Evolutionary conservation across 2,797 vertebrate species (phyloP), one percentile per base, ranked within the genome.

Genomic region (Neomorphus geoffroyi): DNA sequence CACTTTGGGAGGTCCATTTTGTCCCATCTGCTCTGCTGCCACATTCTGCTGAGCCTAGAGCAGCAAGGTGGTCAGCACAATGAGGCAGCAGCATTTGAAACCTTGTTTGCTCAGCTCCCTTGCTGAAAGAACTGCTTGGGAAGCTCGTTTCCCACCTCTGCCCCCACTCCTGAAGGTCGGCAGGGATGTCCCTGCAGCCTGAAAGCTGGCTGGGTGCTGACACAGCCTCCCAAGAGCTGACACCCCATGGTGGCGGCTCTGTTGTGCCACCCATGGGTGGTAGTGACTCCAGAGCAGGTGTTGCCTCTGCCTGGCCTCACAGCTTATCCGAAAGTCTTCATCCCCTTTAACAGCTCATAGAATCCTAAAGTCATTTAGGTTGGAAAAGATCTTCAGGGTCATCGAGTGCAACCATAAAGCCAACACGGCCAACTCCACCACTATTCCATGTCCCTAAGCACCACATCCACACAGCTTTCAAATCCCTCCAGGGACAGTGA

Each of bases 261-360:
- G 3, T 58, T 24, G 18, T 73, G 91, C 43, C 33, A 11, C 16
- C n/a, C 12, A 0, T 41, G 60, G 11, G 32, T 58, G 37, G 2
- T 41, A 77, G 32, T 51, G 35, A 19, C 46, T 30, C 46, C 33
- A 8, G 13, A 78, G 28, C 13, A 26, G 43, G 17, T 0, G 3
- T 3, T 78, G 9, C 18, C 39, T 64, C 37, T 45, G 13, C 18
- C 33, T 43, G 39, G 93, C 79, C 86, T 86, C 23, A 51, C 84
- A 92, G 95, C 92, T 90, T 94, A 83, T 87, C 93, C 92, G 94
- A 96, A 97, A 96, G 45, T 92, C 62, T 95, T 90, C 89, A 86
- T 81, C 84, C 96, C 86, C 74, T 92, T 67, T 73, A 94, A 88
- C 69, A 94, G 88, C 71, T 94, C 82, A 11, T 48, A 48, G 22